Conservation (phyloP, 2,797 vertebrate genomes). For the Rhynchonycteris naso region DNA sequence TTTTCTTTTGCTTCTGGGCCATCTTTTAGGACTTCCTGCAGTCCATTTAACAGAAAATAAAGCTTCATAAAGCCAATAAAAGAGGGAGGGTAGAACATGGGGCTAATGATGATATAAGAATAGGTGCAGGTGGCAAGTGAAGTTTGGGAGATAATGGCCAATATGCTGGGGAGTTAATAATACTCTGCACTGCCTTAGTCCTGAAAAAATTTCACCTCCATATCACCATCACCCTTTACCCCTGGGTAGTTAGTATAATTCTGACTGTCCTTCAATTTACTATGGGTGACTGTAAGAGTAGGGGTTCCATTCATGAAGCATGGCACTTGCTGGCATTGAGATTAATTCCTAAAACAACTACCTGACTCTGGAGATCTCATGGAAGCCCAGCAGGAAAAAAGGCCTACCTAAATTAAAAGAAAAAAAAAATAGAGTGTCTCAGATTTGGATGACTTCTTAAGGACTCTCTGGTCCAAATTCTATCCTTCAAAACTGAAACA, state of each 20-base stretch:
- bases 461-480: background rate
- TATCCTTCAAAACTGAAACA: background rate
- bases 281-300: background rate
- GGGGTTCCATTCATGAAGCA: background rate
- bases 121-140: background rate
- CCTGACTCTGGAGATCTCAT: background rate
- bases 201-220: too few relatives aligned
- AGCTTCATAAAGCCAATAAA: conserved; percentile 4
- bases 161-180: background rate
- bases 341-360: background rate
- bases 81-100: background rate
- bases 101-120: background rate
- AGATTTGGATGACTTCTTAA: background rate
- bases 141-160: background rate
- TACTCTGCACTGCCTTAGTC: background rate
- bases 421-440: background rate
- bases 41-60: background rate
- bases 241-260: background rate
- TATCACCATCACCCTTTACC: background rate
- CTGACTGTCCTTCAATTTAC: background rate
- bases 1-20: conserved; percentile 26
- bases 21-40: background rate
- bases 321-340: background rate
- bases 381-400: background rate
- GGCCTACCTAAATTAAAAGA: background rate